Evolutionary conservation across 2,113 vertebrate species (phyloP).

Genomic region (Rhinichthys klamathensis): DNA sequence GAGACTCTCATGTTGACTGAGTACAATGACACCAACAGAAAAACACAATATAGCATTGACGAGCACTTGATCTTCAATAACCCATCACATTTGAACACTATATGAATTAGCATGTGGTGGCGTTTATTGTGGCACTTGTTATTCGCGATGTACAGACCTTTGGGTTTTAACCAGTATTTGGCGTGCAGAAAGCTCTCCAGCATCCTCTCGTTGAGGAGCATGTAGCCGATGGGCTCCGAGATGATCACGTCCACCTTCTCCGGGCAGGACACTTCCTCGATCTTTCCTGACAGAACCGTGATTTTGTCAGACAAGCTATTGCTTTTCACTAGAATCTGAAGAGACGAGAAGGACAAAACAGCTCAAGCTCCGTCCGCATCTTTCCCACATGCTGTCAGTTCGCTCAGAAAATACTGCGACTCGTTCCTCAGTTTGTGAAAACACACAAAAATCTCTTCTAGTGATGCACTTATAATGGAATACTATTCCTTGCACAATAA

Average conservation of each 20-base stretch:
- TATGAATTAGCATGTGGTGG: background rate
- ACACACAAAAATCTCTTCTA: no score
- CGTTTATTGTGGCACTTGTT: background rate
- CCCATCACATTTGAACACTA: background rate
- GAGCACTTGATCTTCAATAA: background rate
- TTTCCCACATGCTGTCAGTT: background rate
- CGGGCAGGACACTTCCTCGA: conserved; percentile 77
- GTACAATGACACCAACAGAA: no score
- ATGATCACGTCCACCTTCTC: conserved; percentile 79
- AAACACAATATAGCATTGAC: no score
- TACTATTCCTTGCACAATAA: background rate
- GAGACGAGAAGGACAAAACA: conserved; percentile 22
- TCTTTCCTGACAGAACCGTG: conserved; percentile 74
- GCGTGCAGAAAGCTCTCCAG: conserved; percentile 80
- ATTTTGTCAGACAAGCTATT: conserved; percentile 80
- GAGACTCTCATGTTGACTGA: no score
- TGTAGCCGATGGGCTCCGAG: conserved; percentile 82
- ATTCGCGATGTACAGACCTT: conserved; percentile 62
- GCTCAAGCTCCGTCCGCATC: background rate
- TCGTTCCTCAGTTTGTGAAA: no score
- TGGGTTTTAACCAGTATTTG: conserved; percentile 82
- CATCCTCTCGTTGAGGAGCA: conserved; percentile 81
- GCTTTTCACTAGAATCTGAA: conserved; percentile 77
- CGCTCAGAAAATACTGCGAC: no score
- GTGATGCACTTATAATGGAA: background rate